Base-by-base conservation (phyloP, 1,140 invertebrate genomes). In the Lethrus apterus region DNA sequence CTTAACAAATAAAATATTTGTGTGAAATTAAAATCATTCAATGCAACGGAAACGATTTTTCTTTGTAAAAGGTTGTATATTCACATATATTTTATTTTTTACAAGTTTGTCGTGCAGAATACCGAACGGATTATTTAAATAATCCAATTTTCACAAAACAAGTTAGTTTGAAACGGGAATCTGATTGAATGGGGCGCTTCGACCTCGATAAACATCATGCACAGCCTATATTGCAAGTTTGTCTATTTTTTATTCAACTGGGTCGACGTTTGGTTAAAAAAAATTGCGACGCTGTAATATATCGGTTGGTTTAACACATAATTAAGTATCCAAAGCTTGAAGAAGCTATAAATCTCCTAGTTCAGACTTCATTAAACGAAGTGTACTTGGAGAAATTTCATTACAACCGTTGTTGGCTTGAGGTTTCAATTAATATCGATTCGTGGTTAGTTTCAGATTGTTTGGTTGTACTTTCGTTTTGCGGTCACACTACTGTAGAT, bases 391-490 rank as follows among this genome's bases (percentile, higher is more conserved):
- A 43, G 41, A 50, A 50, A 50, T 50, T 50, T 50, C 48, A 50
- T 50, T 50, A 50, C 43, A 46, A 46, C 48, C 38, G 43, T 50
- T 50, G 48, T 40, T 26, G 34, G 24, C 35, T 50, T 41, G 48
- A 50, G 48, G 43, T 50, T 50, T 50, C 48, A 50, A 50, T 50
- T 50, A 50, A 50, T 50, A 50, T 50, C 43, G 43, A 50, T 46
- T 46, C 30, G 20, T 26, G 36, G 32, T 13, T 24, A 13, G 24
- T 40, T 30, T 19, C 26, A 30, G 23, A 46, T 46, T 46, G 34
- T 46, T 46, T 30, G 11, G 34, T 40, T 46, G 34, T 46, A 38
- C 45, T 46, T 46, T 46, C 40, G 45, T 38, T 14, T 40, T 40
- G 15, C 24, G 15, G 17, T 42, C n/a, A n/a, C n/a, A n/a, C n/a